phyloP scores from a whole-genome alignment of 2,888 invertebrate species.

The Aphidoletes aphidimyza region DNA sequence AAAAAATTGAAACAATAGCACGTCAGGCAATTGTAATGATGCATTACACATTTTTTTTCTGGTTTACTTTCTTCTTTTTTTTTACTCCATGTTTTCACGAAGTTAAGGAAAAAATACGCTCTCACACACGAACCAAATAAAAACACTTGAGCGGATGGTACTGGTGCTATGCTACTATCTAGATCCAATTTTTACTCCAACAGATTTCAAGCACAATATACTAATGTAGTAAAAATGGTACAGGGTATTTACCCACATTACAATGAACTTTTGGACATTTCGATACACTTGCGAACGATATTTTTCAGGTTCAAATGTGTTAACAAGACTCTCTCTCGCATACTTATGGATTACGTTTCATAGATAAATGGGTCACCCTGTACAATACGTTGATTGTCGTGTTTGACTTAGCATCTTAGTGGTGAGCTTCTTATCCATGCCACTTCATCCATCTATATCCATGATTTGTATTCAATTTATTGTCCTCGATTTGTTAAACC shows the following conservation, averaged over 20 bases:
- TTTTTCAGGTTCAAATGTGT: too few relatives aligned
- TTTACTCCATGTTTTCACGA: too few relatives aligned
- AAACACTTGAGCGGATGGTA: background rate
- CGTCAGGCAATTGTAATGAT: constrained; percentile 40
- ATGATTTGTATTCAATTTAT: background rate
- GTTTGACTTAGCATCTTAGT: too few relatives aligned
- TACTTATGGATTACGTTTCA: too few relatives aligned
- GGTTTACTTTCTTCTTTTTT: background rate
- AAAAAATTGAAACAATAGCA: constrained; percentile 29
- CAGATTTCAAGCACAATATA: background rate
- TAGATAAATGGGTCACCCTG: too few relatives aligned
- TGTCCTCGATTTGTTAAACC: background rate
- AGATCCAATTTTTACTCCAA: background rate
- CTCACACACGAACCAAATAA: background rate
- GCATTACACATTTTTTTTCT: background rate
- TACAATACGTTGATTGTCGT: too few relatives aligned
- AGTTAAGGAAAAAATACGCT: background rate
- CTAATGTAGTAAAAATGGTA: background rate
- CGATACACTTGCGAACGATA: too few relatives aligned
- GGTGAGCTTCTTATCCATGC: too few relatives aligned
- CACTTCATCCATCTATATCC: background rate
- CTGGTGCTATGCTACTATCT: background rate
- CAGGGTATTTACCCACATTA: background rate
- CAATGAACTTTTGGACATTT: too few relatives aligned
- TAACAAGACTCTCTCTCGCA: too few relatives aligned